Evolutionary conservation across 1,140 invertebrate species (phyloP).

Genomic region (Dryas iulia): DNA sequence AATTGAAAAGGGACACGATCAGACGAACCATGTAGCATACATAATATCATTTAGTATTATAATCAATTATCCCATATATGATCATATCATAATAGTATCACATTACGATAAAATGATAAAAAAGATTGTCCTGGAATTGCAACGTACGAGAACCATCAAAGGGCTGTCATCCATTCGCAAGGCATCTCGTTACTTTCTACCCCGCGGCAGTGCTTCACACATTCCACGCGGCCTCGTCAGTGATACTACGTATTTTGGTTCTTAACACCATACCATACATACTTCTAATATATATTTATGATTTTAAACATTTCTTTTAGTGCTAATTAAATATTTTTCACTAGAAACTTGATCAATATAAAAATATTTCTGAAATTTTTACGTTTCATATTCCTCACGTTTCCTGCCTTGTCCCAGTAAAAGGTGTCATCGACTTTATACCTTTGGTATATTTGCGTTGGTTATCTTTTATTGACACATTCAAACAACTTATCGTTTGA

Average conservation of each 20-base stretch:
- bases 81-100: neutral
- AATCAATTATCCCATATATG: neutral
- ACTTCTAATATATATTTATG: neutral
- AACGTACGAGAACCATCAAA: slow-evolving; percentile 4
- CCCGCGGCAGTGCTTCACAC: slow-evolving; percentile 54
- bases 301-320: slow-evolving; percentile 4
- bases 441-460: slow-evolving; percentile 52
- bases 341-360: neutral
- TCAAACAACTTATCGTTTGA: slow-evolving; percentile 71
- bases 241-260: slow-evolving; percentile 6
- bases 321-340: slow-evolving; percentile 1
- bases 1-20: too few species aligned
- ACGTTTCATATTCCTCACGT: neutral
- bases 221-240: slow-evolving; percentile 42
- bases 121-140: neutral
- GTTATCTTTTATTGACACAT: slow-evolving; percentile 74
- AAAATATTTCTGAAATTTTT: neutral
- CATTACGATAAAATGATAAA: neutral
- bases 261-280: neutral
- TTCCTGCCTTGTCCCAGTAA: slow-evolving; percentile 44
- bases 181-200: slow-evolving; percentile 58
- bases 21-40: too few species aligned
- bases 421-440: slow-evolving; percentile 61
- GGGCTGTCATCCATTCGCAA: slow-evolving; percentile 27
- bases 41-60: neutral